Base-by-base conservation (phyloP, 2,888 invertebrate species). In the Muscina levida region DNA sequence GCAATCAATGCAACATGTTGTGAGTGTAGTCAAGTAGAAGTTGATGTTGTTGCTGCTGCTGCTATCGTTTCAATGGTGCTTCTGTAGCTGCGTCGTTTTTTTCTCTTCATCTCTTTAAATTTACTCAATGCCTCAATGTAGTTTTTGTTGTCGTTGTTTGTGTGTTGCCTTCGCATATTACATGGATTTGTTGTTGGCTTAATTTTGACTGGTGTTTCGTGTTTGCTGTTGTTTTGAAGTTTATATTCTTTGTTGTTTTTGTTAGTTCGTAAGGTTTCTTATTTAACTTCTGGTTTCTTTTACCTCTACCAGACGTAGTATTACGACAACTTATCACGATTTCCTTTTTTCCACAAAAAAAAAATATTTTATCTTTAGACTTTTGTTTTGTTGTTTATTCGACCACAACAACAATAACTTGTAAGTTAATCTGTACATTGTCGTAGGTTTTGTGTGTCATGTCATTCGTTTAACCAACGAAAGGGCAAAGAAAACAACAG, bases 71-170 rank as follows among this genome's bases (percentile, higher is more conserved):
- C 79, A n/a, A n/a, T n/a, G n/a, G 44, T 56, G 59, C 65, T 42
- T 79, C 48, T 68, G 62, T 56, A 15, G 77, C 70, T 72, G 48
- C 79, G 79, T n/a, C n/a, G n/a, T n/a, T n/a, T 82, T 72, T 22
- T 17, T 19, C 53, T 80, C 82, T 22, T 17, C 22, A 48, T 80
- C 82, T 87, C 84, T 77, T 83, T 84, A 76, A 82, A 76, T 80
- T 82, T 67, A 72, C 62, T 82, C 8, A 8, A 67, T 74, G 80
- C 73, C 73, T 71, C 56, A 57, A 42, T 56, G 72, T 73, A 31
- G 3, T 31, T 31, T 8, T 31, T 78, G 53, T 67, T 80, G 42
- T 42, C 19, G 39, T 42, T 62, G 19, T 13, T 31, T 31, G 31
- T n/a, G n/a, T 24, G 56, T 26, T 56, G 37, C 57, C 26, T 26